Evolutionary conservation across 2,797 vertebrate genomes (phyloP).

Genomic region (Accipiter badius): DNA sequence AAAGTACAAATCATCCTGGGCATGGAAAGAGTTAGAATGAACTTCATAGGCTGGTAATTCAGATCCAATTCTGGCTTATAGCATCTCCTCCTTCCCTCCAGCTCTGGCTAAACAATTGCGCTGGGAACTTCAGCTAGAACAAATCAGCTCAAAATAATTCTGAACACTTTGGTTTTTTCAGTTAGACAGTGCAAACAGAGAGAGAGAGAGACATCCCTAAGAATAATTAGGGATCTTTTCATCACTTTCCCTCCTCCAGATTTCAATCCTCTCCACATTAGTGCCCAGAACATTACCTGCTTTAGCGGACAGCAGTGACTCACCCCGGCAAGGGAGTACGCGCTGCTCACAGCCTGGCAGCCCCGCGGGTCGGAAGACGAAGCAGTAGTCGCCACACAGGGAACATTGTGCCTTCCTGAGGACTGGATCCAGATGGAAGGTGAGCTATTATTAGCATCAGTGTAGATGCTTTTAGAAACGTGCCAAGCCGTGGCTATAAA

Average conservation of each 20-base stretch:
- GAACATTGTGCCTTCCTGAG: background rate
- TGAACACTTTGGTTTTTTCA: background rate
- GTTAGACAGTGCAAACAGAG: background rate
- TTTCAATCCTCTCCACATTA: background rate
- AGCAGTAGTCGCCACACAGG: background rate
- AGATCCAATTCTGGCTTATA: background rate
- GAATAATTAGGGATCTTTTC: background rate
- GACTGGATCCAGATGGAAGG: background rate
- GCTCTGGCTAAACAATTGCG: background rate
- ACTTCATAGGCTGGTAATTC: background rate
- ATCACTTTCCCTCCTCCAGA: background rate
- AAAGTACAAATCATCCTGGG: background rate
- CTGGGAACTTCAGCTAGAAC: background rate
- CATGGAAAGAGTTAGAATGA: background rate
- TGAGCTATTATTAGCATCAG: background rate
- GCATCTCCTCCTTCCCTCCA: background rate
- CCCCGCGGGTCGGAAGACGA: accelerated
- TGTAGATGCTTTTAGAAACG: background rate
- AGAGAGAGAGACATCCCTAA: background rate
- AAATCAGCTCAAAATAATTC: background rate
- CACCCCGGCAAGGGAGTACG: background rate
- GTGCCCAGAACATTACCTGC: background rate
- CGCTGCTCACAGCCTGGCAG: background rate
- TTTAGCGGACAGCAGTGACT: background rate
- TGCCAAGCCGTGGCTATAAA: background rate